Base-by-base conservation (phyloP, 1,140 invertebrate species). In the Caerostris extrusa region DNA sequence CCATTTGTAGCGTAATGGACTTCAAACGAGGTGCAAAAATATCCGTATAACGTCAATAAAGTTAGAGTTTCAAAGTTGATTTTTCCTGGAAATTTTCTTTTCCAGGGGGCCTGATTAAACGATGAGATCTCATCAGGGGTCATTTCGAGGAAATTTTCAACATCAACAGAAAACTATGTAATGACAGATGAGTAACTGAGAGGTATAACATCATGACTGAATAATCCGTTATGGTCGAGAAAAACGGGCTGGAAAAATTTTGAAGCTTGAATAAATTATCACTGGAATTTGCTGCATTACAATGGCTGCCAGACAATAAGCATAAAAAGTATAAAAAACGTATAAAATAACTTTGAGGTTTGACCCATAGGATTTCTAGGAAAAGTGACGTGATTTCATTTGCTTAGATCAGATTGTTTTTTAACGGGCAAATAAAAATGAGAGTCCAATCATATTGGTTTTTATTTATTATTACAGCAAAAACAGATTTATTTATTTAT, bases 301-400 rank as follows among this genome's bases (percentile, higher is more conserved):
- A 34, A 34, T 34, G 71, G 61, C 69, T n/a, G n/a, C 50, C n/a
- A 60, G 61, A 93, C 91, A 93, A 93, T 93, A 82, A 93, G 83
- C 83, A 93, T 93, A 93, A 93, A 92, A 93, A 93, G 91, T 93
- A 53, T 93, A 93, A 93, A 93, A 93, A 93, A 85, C 57, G 56
- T 56, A 56, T 93, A 87, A 93, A 93, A 87, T 93, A 86, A 87
- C 91, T 93, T 71, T 71, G 81, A 64, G 19, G 58, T 10, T 87
- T 69, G 10, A 17, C n/a, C n/a, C n/a, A n/a, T n/a, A 87, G n/a
- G 1, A 8, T 56, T 93, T 53, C 4, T 61, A n/a, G 19, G 61
- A 58, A 50, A 69, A 93, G 82, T 93, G 91, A n/a, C 34, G 19
- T 85, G 50, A 77, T 77, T 50, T 5, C 71, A 3, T 77, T 4